These are phyloP conservation scores for Sula dactylatra DNA, from an alignment of 2,113 vertebrate species.

Conservation along the genomic window DNA sequence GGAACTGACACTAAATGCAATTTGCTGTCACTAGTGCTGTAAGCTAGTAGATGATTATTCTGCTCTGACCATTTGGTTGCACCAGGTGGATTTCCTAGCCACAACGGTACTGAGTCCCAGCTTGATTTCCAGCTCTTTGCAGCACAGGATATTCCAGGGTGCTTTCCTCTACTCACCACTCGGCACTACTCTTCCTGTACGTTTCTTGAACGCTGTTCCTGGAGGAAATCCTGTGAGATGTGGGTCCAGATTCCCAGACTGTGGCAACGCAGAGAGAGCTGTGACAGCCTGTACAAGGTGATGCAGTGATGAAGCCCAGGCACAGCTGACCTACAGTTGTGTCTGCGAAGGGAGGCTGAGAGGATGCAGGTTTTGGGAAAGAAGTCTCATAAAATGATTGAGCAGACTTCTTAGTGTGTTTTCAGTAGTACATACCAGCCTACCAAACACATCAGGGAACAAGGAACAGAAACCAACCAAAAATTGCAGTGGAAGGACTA, in stretches of 20 bases:
- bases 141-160: neutral
- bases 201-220: neutral
- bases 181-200: neutral
- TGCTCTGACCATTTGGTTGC: neutral
- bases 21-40: neutral
- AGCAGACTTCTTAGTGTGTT: neutral
- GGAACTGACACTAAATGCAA: neutral
- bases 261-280: rapidly evolving
- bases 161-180: neutral
- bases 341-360: neutral
- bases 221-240: slow-evolving; percentile 3
- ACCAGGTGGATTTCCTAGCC: neutral
- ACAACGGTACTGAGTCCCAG: neutral
- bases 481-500: neutral
- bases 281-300: neutral
- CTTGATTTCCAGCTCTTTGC: neutral
- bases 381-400: neutral
- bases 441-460: neutral
- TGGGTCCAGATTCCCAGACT: neutral
- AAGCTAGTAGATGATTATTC: neutral
- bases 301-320: neutral
- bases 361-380: neutral
- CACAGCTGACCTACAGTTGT: neutral
- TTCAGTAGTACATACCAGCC: neutral
- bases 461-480: neutral